A percentile compares a stretch with the other conserved stretches of the same genome.
Conservation (phyloP, 2,113 vertebrate species). For the Tursiops truncatus region DNA sequence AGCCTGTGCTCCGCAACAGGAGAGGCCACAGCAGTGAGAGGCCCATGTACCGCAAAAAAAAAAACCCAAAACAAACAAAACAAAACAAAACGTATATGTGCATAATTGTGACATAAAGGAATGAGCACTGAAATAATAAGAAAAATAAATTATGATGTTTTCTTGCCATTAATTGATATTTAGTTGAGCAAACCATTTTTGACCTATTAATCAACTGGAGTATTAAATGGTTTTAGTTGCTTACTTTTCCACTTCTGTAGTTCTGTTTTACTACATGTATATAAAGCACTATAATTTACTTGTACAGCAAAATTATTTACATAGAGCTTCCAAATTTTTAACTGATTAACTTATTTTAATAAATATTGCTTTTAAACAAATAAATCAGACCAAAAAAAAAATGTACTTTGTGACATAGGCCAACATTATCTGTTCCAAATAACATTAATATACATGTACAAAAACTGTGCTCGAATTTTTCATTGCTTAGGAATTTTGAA, state of each 20-base stretch:
- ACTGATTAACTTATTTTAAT: neutral
- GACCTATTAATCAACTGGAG: neutral
- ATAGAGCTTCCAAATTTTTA: neutral
- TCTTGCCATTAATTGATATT: constrained; percentile 13
- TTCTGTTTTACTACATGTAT: neutral
- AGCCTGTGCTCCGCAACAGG: too few species aligned
- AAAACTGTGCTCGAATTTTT: neutral
- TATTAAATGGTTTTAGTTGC: neutral
- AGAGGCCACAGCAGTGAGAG: too few species aligned
- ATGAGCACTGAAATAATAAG: neutral
- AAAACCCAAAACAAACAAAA: too few species aligned
- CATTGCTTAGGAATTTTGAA: neutral
- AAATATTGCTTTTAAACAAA: neutral
- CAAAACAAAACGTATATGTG: neutral
- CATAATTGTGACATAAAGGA: neutral
- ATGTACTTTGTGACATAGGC: neutral
- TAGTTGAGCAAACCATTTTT: constrained; percentile 5
- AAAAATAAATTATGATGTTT: neutral
- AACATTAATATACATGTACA: neutral
- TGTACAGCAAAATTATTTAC: neutral
- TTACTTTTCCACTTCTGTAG: neutral
- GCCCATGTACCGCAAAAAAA: too few species aligned
- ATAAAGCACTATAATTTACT: neutral
- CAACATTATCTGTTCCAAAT: neutral
- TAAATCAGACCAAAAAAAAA: neutral